Evolutionary conservation across 2,888 invertebrate species (phyloP).

Genomic region (Hydriomena furcata): DNA sequence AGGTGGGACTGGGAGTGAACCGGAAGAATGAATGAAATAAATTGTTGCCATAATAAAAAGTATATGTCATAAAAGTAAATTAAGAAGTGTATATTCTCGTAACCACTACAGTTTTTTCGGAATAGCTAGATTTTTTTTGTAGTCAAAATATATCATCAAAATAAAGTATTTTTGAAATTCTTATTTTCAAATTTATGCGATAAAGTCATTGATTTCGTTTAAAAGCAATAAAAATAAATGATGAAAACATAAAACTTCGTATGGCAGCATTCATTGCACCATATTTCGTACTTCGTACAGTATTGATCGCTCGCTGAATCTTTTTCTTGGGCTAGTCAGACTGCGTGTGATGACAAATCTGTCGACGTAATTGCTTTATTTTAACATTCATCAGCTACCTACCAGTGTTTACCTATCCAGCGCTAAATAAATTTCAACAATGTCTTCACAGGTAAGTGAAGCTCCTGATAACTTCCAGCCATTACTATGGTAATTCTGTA

Average conservation of each 20-base stretch:
- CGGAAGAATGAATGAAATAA: constrained; percentile 14
- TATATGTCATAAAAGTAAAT: too few species aligned
- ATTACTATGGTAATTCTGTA: too few species aligned
- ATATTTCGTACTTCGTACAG: constrained; percentile 25
- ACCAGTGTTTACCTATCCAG: constrained; percentile 37
- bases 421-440: constrained; percentile 45
- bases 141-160: background rate
- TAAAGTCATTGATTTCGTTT: background rate
- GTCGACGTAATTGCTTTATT: constrained; percentile 72
- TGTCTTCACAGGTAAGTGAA: constrained; percentile 72
- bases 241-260: background rate
- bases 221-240: background rate
- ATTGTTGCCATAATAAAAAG: constrained; percentile 4
- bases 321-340: constrained; percentile 3
- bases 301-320: constrained; percentile 61
- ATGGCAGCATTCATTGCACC: constrained; percentile 40
- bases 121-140: constrained; percentile 19
- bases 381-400: too few species aligned
- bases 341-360: constrained; percentile 61
- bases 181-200: too few species aligned
- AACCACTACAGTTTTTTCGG: constrained; percentile 5
- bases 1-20: background rate
- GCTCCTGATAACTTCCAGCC: background rate
- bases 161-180: background rate
- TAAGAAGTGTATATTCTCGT: too few species aligned